These are phyloP conservation scores for Colinus virginianus DNA, from an alignment of 2,113 vertebrate species.

Conservation along the genomic window DNA sequence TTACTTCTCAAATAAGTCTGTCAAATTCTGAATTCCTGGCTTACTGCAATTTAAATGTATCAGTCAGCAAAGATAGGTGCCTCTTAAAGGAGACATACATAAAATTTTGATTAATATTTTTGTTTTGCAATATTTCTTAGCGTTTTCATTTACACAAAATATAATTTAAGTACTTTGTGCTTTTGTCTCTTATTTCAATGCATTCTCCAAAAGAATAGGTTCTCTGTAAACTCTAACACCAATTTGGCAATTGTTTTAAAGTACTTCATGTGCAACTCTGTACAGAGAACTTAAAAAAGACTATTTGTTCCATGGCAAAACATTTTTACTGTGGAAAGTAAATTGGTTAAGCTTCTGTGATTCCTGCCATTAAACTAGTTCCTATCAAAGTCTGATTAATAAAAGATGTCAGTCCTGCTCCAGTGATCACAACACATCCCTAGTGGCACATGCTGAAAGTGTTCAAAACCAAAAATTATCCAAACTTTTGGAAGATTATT, in stretches of 20 bases:
- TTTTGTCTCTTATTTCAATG: background rate
- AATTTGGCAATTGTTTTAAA: background rate
- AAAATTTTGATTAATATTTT: background rate
- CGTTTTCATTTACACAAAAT: background rate
- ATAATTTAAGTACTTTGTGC: background rate
- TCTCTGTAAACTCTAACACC: background rate
- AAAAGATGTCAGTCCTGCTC: slow-evolving; percentile 30
- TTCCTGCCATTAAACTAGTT: slow-evolving; percentile 38
- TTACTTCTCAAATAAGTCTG: background rate
- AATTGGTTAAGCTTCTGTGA: slow-evolving; percentile 54
- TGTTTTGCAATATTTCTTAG: background rate
- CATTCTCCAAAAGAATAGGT: background rate
- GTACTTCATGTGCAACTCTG: background rate
- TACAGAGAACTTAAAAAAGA: slow-evolving; percentile 14
- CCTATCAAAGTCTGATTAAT: slow-evolving; percentile 16
- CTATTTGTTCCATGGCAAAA: slow-evolving; percentile 47
- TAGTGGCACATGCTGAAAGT: background rate
- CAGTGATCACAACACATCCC: slow-evolving; percentile 9
- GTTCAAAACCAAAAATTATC: background rate
- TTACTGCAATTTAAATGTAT: background rate
- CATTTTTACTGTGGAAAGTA: slow-evolving; percentile 13
- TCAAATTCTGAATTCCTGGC: background rate
- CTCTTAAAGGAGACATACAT: background rate
- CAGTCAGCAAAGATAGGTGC: background rate
- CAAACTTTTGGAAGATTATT: slow-evolving; percentile 18